Conservation (phyloP, 2,113 vertebrate species). For the Macroglossus sobrinus region DNA sequence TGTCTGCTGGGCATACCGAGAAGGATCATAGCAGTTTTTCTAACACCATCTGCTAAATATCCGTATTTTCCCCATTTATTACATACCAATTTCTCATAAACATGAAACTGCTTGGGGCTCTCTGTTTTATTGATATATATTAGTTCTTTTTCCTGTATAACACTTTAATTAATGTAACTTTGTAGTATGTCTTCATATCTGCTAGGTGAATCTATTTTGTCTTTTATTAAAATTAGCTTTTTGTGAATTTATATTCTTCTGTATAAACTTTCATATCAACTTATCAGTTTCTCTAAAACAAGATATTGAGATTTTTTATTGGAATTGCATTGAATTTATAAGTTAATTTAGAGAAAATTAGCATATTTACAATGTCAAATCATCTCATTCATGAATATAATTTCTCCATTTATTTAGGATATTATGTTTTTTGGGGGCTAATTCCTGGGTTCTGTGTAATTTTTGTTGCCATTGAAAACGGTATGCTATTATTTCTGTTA, state of each 20-base stretch:
- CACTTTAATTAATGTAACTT: not conserved
- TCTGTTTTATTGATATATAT: not conserved
- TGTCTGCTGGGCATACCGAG: not conserved
- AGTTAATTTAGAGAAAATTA: not conserved
- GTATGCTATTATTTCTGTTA: not conserved
- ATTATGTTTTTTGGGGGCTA: not conserved
- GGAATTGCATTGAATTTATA: not conserved
- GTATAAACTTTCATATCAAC: not conserved
- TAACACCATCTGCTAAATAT: not conserved
- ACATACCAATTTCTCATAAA: not conserved
- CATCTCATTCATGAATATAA: not conserved
- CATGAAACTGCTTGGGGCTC: not conserved
- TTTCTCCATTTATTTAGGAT: not conserved
- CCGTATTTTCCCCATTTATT: not conserved
- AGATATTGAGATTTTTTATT: not conserved
- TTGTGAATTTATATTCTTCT: not conserved
- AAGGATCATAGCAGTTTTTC: not conserved
- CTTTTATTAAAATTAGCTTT: conserved; percentile 1
- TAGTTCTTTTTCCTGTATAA: not conserved
- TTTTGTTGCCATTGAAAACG: conserved; percentile 2
- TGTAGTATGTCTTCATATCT: not conserved
- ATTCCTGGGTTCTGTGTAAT: not conserved
- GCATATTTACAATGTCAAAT: not conserved
- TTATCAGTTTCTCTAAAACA: not conserved
- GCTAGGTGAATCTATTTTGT: not conserved